Conservation (phyloP, 2,888 invertebrate species). For the Ashinkailepas kermadecensis region DNA sequence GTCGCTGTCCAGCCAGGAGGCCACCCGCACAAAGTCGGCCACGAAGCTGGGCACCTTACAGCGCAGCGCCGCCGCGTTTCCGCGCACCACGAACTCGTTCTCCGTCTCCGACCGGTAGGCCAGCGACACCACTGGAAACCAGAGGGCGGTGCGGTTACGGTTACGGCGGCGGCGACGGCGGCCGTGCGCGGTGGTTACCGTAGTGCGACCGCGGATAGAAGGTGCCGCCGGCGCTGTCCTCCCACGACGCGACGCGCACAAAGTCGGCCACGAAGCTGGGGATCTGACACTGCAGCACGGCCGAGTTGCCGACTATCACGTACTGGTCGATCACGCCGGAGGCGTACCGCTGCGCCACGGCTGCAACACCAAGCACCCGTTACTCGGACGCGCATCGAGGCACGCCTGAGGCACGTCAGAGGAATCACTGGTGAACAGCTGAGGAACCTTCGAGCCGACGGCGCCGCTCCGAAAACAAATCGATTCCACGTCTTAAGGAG, state of each 20-base stretch:
- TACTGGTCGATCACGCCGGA: conserved; percentile 90
- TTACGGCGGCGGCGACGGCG: conserved; percentile 40
- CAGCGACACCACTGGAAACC: conserved; percentile 74
- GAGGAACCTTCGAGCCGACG: too few relatives aligned
- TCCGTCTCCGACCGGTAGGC: conserved; percentile 83
- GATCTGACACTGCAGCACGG: conserved; percentile 87
- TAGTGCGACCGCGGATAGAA: not conserved
- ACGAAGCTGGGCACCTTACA: conserved; percentile 93
- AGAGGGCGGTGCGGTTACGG: not conserved
- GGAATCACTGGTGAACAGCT: too few relatives aligned
- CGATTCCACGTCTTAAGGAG: too few relatives aligned
- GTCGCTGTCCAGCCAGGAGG: conserved; percentile 75
- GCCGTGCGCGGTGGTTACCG: conserved; percentile 54
- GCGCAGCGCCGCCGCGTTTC: conserved; percentile 83
- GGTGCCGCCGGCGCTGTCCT: conserved; percentile 42
- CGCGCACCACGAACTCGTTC: conserved; percentile 87
- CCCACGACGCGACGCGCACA: conserved; percentile 66
- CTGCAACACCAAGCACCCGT: conserved; percentile 48
- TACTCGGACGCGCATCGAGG: not conserved
- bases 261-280: conserved; percentile 51
- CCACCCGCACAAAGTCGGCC: conserved; percentile 80
- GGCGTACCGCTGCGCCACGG: conserved; percentile 80
- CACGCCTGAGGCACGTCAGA: too few relatives aligned
- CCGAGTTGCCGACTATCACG: conserved; percentile 84
- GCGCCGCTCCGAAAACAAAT: too few relatives aligned